Base-by-base conservation (phyloP, 2,797 vertebrate species). In the Platalea minor region DNA sequence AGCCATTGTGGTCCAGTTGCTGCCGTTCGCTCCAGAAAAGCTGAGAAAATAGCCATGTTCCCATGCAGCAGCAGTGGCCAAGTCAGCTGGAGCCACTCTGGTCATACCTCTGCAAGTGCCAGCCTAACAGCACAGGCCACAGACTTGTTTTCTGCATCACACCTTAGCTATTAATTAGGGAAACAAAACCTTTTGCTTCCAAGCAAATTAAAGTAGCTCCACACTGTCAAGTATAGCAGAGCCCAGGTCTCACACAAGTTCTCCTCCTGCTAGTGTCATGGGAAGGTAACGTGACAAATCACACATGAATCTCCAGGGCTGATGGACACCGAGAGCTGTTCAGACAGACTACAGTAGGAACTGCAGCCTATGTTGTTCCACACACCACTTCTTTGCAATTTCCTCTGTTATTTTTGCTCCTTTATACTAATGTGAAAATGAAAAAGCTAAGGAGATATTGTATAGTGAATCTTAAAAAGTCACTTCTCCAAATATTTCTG, bases 181-280 rank as follows among this genome's bases (percentile, higher is more conserved):
- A 73, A 4, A 68, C 18, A 50, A 54, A 56, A 10, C 17, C 15
- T 45, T 67, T 67, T 64, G 50, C 17, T 46, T 41, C 17, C 35
- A 64, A 25, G 13, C n/a, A 77, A 51, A 80, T 17, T 8, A 64
- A 80, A 31, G 19, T 3, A 29, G 5, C 39, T 48, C 46, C 63
- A 23, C 41, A n/a, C 17, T n/a, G 18, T 7, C 0, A 0, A 51
- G 29, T 5, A 35, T 0, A 21, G 73, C 45, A 91, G 45, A 54
- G 37, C 7, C 60, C 31, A 51, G 10, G 20, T 24, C 43, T 80
- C 72, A 15, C 0, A 0, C 9, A 50, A 21, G 10, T 45, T 67
- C 18, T 75, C 14, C 28, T 83, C 70, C 28, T 76, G n/a, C 5
- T 35, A 29, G 5, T 3, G 13, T 17, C 53, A 54, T 50, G 50